phyloP scores from a whole-genome alignment of 1,140 invertebrate genomes.

The Theocolax elegans region DNA sequence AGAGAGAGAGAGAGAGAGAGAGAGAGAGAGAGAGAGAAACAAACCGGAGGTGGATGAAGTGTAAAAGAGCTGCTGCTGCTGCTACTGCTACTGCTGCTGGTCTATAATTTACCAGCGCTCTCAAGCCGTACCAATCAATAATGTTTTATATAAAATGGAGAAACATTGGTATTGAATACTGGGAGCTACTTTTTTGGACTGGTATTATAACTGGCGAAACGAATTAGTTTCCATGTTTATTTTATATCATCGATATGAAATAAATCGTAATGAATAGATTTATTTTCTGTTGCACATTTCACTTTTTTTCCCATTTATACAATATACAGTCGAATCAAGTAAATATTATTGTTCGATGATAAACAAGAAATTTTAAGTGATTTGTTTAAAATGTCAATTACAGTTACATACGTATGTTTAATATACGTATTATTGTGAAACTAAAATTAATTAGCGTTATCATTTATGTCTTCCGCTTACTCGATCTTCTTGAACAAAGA shows the following conservation, averaged over 20 bases:
- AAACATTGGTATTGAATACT: neutral
- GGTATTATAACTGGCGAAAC: neutral
- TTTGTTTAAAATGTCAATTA: no score
- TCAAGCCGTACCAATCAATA: conserved; percentile 59
- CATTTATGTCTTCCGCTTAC: conserved; percentile 10
- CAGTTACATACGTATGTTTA: no score
- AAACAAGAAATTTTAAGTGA: no score
- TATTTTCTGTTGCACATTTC: neutral
- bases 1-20: conserved; percentile 16
- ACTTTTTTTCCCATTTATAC: no score
- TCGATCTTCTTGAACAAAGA: conserved; percentile 33
- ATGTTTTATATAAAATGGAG: conserved; percentile 54
- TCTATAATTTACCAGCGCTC: conserved; percentile 56
- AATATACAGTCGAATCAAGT: neutral
- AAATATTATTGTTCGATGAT: no score
- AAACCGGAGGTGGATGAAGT: neutral
- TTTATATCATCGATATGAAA: neutral
- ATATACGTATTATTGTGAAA: no score
- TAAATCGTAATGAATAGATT: neutral
- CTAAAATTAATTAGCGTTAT: conserved; percentile 16
- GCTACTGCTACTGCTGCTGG: conserved; percentile 46
- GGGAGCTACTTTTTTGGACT: neutral
- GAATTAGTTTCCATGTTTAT: neutral
- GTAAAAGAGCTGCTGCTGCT: conserved; percentile 3
- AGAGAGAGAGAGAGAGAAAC: conserved; percentile 38